Percentiles rank a stretch among this genome's conserved stretches.
These are phyloP conservation scores for Cepaea nemoralis DNA, from an alignment of 1,140 invertebrate genomes.

Conservation along the genomic window DNA sequence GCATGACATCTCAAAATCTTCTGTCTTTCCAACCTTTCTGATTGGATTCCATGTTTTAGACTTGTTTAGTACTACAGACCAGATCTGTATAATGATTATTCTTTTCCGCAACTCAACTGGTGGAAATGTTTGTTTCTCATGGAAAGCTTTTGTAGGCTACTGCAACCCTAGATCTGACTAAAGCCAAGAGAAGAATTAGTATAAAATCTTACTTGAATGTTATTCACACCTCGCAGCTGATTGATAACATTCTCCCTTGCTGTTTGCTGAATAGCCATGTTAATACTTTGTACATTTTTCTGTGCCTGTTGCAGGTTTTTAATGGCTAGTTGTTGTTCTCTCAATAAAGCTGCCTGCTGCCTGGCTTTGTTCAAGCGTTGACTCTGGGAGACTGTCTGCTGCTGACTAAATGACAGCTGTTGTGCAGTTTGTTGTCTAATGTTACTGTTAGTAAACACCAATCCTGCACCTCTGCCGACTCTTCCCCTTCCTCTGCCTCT, in stretches of 20 bases:
- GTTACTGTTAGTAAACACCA: neutral
- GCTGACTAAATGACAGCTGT: neutral
- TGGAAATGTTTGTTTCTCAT: too few species aligned
- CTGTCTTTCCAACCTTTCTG: too few species aligned
- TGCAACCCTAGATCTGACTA: too few species aligned
- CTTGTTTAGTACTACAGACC: too few species aligned
- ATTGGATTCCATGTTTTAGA: too few species aligned
- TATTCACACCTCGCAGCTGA: neutral
- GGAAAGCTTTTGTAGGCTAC: too few species aligned
- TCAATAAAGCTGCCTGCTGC: constrained; percentile 16
- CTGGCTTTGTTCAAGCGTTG: neutral
- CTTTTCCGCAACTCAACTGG: too few species aligned
- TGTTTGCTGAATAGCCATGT: constrained; percentile 17
- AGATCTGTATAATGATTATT: too few species aligned
- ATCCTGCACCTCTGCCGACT: neutral
- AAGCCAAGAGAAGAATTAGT: too few species aligned
- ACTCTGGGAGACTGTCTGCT: neutral
- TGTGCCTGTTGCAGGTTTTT: constrained; percentile 20
- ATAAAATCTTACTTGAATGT: neutral
- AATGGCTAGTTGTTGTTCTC: constrained; percentile 11
- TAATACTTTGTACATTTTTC: constrained; percentile 16
- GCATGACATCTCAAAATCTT: too few species aligned
- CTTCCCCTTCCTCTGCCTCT: neutral
- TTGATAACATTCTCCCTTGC: neutral
- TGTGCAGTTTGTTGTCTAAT: neutral